Evolutionary conservation across 2,888 invertebrate genomes (phyloP), one percentile per base, ranked within the genome.

Genomic region (Clitarchus hookeri): DNA sequence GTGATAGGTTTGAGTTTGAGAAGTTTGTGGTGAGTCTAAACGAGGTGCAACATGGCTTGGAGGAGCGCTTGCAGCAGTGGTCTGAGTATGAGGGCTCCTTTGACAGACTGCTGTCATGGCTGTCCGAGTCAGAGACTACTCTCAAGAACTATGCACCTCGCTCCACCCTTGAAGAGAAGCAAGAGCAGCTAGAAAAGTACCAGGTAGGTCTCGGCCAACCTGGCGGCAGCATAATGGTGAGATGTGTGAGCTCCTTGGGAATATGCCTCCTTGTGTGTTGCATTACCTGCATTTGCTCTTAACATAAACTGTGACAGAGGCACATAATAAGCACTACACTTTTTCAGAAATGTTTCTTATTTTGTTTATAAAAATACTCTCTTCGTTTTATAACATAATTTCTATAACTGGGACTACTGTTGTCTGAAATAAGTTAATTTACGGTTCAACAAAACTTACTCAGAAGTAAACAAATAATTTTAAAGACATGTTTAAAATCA

Each of bases 61-160:
- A 97, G 91, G 96, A 96, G 89, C 95, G 97, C 88, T 94, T 98
- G 88, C 95, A 96, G 89, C 96, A 97, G 91, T 98, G 98, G 98
- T 95, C 95, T 88, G 97, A 97, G 89, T 98, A 98, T 91, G 98
- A 98, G 90, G 94, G 94, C 88, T 96, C 96, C 0, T 94, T 97
- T 89, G 97, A 97, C 89, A 94, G 96, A 82, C 93, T 98, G 84
- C 94, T 97, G 86, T 94, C 94, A 84, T 98, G 98, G 97, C 91
- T 98, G 86, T 94, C 94, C 84, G 97, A 98, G 88, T 96, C 97
- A 0, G 98, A 98, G 92, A 94, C 95, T 89, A 94, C 95, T 25
- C 93, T 99, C 86, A 97, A 98, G 91, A 97, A 97, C 88, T 98
- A 97, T 90, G 94, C 95, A 53, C 94, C 96, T 11, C 96, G 96